Evolutionary conservation across 2,888 invertebrate species (phyloP), one percentile per base, ranked within the genome.

Genomic region (Ptilodon capucinus): DNA sequence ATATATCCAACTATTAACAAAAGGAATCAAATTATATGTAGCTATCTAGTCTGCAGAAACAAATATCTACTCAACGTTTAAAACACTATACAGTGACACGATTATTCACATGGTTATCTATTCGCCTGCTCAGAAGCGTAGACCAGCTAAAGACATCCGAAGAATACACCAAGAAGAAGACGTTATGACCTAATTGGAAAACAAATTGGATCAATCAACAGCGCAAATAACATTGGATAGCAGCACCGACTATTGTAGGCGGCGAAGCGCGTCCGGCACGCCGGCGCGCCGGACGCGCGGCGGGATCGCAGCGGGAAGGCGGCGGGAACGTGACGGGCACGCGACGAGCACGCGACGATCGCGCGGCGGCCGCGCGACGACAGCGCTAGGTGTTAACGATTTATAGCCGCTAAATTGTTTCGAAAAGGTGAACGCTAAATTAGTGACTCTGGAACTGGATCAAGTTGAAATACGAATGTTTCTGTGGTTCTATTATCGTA

Each of bases 381-480:
- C 82, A 81, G 76, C 61, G 42, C 61, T 62, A 76, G 71, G 73
- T 76, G 76, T 63, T 68, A 74, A 60, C 76, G 76, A 82, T 81
- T 86, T 84, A 85, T 84, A 60, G 74, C 68, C 61, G 67, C 66
- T 71, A 76, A 80, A 83, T 84, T 78, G 78, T 79, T 81, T 69
- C 58, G 60, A 60, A 85, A 86, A 86, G 84, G 86, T 86, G 84
- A 86, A 62, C 64, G 61, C 73, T 79, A 74, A 70, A 69, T 73
- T 70, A 64, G 65, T 52, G 45, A 44, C 47, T 42, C 44, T 58
- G 50, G 46, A 64, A 55, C 61, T 63, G 53, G 57, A 60, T 65
- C 60, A 60, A 64, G 48, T 60, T 57, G 57, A 58, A 63, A 51
- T 56, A 64, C 52, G 50, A 47, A 13, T 50, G 54, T 52, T 57